phyloP scores from a whole-genome alignment of 2,113 vertebrate genomes.

The Chloropsis cyanopogon region DNA sequence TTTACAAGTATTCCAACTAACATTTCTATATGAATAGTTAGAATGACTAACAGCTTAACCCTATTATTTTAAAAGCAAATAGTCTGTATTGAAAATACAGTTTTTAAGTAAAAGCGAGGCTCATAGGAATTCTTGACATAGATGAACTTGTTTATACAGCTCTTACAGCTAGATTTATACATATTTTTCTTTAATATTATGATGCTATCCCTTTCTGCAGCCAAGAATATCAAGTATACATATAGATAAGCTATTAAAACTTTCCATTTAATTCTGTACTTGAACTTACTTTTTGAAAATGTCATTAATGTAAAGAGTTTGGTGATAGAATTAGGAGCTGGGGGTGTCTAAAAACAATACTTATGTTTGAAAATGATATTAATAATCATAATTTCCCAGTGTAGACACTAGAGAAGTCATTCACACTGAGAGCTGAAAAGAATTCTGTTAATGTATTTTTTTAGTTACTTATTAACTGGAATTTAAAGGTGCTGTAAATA shows the following conservation, averaged over 20 bases:
- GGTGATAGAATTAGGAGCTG: background rate
- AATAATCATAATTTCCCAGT: background rate
- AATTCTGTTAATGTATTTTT: background rate
- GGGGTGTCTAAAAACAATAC: background rate
- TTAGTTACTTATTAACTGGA: background rate
- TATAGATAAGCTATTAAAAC: background rate
- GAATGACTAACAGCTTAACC: background rate
- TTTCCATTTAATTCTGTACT: background rate
- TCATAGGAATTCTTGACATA: background rate
- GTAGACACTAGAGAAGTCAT: background rate
- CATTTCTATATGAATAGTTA: background rate
- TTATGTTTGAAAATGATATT: background rate
- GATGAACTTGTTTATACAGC: background rate
- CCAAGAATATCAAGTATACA: background rate
- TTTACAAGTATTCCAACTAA: background rate
- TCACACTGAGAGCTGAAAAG: background rate
- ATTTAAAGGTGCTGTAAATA: background rate
- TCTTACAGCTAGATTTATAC: background rate
- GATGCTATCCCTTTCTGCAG: background rate
- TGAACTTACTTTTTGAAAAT: background rate
- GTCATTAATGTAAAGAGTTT: background rate
- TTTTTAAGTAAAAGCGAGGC: background rate
- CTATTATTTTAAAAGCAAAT: background rate
- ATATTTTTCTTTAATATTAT: background rate
- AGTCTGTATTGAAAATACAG: background rate